Conservation (phyloP, 2,113 vertebrate genomes). For the Hemiprocne comata region DNA sequence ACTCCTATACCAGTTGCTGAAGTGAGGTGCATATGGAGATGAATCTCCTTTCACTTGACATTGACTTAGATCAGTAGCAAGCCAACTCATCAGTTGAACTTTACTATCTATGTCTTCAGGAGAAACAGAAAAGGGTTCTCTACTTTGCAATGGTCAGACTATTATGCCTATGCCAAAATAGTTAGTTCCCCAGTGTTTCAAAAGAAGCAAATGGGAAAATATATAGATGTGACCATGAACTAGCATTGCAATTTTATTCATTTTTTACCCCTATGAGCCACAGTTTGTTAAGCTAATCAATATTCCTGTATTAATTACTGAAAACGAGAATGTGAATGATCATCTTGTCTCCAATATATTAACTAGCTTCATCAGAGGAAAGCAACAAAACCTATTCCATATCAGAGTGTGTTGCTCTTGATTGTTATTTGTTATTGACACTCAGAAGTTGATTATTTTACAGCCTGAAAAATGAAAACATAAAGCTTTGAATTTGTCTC, state of each 20-base stretch:
- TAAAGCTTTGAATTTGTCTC: background rate
- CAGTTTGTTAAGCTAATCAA: background rate
- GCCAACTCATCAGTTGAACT: background rate
- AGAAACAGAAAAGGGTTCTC: background rate
- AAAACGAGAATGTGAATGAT: background rate
- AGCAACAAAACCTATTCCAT: background rate
- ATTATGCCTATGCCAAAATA: background rate
- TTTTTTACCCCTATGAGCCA: background rate
- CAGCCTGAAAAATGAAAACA: background rate
- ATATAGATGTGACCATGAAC: background rate
- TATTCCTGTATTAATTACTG: background rate
- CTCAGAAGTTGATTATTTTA: background rate
- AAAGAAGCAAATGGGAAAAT: background rate
- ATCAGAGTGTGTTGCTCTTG: background rate
- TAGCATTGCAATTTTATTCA: background rate
- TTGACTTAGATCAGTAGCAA: background rate
- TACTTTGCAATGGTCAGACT: background rate
- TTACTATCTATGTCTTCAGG: background rate
- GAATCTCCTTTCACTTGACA: background rate
- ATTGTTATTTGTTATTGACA: background rate
- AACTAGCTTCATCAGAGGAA: background rate
- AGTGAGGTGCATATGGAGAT: background rate
- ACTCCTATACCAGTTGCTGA: background rate
- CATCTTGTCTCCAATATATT: background rate
- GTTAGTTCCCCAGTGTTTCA: background rate